Conservation (phyloP, 2,113 vertebrate species). For the Zingel zingel region DNA sequence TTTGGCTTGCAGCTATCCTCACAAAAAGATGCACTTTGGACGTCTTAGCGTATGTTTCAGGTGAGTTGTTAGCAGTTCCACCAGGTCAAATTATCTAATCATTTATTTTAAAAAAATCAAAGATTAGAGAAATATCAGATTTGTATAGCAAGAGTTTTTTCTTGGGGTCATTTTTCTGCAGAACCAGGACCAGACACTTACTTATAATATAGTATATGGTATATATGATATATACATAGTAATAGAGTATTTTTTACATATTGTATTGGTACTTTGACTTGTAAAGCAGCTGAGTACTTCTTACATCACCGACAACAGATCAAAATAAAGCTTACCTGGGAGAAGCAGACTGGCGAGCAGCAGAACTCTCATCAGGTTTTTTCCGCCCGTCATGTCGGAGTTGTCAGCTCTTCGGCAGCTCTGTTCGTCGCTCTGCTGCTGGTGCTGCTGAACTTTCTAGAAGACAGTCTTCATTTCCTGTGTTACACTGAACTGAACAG, state of each 20-base stretch:
- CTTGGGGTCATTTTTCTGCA: background rate
- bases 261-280: background rate
- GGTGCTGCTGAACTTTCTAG: background rate
- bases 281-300: background rate
- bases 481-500: background rate
- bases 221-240: no score
- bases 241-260: background rate
- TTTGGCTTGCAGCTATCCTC: background rate
- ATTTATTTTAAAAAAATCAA: background rate
- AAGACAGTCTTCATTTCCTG: constrained; percentile 43
- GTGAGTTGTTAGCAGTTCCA: background rate
- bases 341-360: constrained; percentile 38
- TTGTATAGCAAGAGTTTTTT: background rate
- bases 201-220: no score
- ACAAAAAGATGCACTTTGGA: background rate
- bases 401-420: background rate
- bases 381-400: background rate
- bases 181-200: background rate
- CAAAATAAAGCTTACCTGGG: constrained; percentile 9
- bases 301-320: background rate
- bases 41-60: background rate
- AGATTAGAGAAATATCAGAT: background rate
- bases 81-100: background rate
- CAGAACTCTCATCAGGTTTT: constrained; percentile 2
- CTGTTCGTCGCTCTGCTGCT: background rate